Conservation (phyloP, 2,797 vertebrate genomes). For the Melopsittacus undulatus region DNA sequence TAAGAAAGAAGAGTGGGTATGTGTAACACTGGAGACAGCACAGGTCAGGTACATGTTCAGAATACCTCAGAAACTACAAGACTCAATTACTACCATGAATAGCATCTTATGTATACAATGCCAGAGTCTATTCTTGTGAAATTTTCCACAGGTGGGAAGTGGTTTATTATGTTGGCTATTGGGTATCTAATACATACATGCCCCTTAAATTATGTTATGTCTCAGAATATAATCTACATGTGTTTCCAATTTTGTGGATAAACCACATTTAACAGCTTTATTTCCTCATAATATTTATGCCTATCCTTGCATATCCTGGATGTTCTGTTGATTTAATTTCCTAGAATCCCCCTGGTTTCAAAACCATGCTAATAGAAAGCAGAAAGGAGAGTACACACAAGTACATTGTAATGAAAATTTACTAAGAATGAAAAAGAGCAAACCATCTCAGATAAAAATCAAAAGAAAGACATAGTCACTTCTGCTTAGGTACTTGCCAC, state of each 20-base stretch:
- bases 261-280: constrained; percentile 13
- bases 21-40: not conserved
- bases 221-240: not conserved
- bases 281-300: not conserved
- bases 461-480: not conserved
- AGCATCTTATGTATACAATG: not conserved
- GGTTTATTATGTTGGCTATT: not conserved
- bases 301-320: not conserved
- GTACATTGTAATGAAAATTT: not conserved
- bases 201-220: not conserved
- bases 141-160: not conserved
- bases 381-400: not conserved
- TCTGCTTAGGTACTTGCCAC: not conserved
- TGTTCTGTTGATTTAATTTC: not conserved
- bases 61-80: not conserved
- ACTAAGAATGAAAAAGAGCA: not conserved
- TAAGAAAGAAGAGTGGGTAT: not conserved
- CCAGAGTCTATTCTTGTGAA: not conserved
- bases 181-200: not conserved
- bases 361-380: not conserved
- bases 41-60: not conserved
- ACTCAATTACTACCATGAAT: not conserved
- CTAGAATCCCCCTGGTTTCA: not conserved
- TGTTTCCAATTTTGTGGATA: not conserved
- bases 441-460: not conserved